phyloP scores from a whole-genome alignment of 64 coral and sea anemone species.

The Actinia equina region DNA sequence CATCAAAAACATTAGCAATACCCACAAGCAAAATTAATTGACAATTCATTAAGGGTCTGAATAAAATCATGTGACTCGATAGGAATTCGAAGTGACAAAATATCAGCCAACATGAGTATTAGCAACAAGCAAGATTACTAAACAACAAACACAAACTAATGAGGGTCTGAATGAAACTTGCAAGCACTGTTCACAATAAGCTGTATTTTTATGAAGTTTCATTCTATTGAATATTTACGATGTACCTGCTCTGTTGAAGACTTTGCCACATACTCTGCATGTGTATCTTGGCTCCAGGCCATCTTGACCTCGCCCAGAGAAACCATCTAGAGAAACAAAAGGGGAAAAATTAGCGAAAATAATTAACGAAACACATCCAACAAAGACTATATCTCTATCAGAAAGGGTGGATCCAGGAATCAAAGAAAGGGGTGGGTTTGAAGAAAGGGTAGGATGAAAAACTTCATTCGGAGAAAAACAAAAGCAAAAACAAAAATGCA shows the following conservation, averaged over 20 bases:
- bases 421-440: no score
- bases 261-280: conserved; percentile 89
- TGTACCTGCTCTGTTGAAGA: conserved; percentile 98
- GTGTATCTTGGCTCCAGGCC: conserved; percentile 86
- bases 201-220: no score
- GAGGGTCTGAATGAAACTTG: not conserved
- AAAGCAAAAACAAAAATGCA: no score
- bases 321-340: conserved; percentile 65
- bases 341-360: no score
- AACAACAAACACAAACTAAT: not conserved
- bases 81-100: conserved; percentile 52
- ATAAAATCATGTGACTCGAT: conserved; percentile 84
- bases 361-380: no score
- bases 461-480: no score
- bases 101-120: no score
- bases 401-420: no score
- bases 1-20: no score
- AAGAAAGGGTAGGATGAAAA: no score
- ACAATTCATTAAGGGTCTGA: no score
- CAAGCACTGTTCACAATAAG: not conserved
- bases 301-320: conserved; percentile 78
- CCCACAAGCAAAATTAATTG: not conserved
- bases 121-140: not conserved
- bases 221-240: not conserved
- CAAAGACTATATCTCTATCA: no score